Evolutionary conservation across 1,140 invertebrate genomes (phyloP).

Genomic region (Nasonia vitripennis): DNA sequence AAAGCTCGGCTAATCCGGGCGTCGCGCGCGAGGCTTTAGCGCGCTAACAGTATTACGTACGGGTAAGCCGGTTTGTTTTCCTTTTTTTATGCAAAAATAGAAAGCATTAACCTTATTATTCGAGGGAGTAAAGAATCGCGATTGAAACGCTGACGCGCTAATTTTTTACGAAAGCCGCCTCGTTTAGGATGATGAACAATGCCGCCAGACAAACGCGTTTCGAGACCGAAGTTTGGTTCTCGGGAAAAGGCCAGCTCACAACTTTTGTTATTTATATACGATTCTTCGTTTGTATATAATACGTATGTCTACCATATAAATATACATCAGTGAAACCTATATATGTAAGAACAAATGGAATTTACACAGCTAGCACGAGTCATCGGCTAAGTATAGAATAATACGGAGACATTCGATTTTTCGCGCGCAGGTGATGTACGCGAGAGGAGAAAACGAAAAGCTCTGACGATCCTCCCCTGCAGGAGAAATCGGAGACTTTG

Average conservation of each 20-base stretch:
- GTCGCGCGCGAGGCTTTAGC: too few relatives aligned
- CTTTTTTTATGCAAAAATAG: too few relatives aligned
- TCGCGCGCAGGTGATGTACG: not conserved
- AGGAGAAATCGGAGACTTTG: not conserved
- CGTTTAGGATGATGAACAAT: too few relatives aligned
- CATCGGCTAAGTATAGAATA: not conserved
- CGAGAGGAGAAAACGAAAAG: constrained; percentile 6
- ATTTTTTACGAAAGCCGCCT: too few relatives aligned
- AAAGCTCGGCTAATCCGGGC: too few relatives aligned
- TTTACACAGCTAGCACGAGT: constrained; percentile 24
- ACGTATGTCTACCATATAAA: constrained; percentile 51
- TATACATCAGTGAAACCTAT: constrained; percentile 46
- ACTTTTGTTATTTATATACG: not conserved
- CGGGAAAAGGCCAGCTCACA: constrained; percentile 58
- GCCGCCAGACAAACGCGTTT: not conserved
- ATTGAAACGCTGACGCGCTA: too few relatives aligned
- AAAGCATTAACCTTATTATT: too few relatives aligned
- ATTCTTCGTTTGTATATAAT: constrained; percentile 18
- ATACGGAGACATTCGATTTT: constrained; percentile 4
- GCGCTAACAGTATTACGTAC: too few relatives aligned
- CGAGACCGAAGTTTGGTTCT: constrained; percentile 52
- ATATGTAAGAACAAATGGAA: constrained; percentile 55
- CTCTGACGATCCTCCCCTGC: not conserved
- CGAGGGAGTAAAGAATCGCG: too few relatives aligned
- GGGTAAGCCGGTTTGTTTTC: too few relatives aligned